phyloP scores from a whole-genome alignment of 2,113 vertebrate species.

The Speoplatyrhinus poulsoni region DNA sequence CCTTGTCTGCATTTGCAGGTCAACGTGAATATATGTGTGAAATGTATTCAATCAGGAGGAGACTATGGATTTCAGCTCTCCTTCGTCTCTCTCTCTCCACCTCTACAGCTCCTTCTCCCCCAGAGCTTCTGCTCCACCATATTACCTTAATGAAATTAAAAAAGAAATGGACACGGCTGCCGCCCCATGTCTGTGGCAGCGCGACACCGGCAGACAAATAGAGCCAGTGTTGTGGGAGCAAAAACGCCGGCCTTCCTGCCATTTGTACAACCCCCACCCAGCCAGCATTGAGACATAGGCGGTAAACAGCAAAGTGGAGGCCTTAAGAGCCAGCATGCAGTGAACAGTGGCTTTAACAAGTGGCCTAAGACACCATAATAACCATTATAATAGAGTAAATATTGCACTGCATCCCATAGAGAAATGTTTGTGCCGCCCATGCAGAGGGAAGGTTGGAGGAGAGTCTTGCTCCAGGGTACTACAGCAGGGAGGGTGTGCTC shows the following conservation, averaged over 20 bases:
- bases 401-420: background rate
- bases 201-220: conserved; percentile 29
- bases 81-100: conserved; percentile 8
- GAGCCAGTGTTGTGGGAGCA: conserved; percentile 21
- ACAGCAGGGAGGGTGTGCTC: background rate
- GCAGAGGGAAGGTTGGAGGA: background rate
- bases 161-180: conserved; percentile 61
- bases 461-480: background rate
- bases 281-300: no score
- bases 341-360: no score
- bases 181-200: conserved; percentile 38
- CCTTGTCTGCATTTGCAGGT: conserved; percentile 1
- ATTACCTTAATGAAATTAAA: conserved; percentile 69
- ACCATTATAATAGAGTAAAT: background rate
- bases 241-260: background rate
- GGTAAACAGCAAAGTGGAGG: no score
- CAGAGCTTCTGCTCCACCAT: conserved; percentile 28
- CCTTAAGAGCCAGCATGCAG: no score
- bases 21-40: background rate
- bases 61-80: conserved; percentile 21
- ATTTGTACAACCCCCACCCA: conserved; percentile 16
- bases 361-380: no score
- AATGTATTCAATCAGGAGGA: conserved; percentile 38
- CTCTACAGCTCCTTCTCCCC: conserved; percentile 29
- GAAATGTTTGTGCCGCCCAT: background rate